Conservation (phyloP, 2,888 invertebrate genomes). For the Anthrax anthrax region DNA sequence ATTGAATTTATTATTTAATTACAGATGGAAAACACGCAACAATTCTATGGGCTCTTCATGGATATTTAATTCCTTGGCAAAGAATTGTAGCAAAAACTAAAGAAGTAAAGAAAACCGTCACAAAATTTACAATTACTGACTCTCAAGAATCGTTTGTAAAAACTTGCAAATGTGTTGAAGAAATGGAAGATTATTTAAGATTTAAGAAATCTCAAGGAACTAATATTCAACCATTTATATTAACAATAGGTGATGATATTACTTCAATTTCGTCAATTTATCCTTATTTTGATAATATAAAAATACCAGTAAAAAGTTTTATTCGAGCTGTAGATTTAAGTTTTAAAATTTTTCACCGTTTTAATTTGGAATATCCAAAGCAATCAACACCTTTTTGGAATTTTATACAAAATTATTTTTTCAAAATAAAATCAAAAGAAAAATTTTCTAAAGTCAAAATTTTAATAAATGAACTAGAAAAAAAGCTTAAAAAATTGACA, state of each 20-base stretch:
- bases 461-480: background rate
- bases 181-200: background rate
- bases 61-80: conserved; percentile 3
- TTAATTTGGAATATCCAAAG: conserved; percentile 1
- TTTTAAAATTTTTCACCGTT: background rate
- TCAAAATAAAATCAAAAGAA: background rate
- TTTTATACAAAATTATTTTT: conserved; percentile 1
- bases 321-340: conserved; percentile 1
- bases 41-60: conserved; percentile 1
- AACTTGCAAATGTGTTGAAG: background rate
- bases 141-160: background rate
- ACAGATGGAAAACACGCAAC: background rate
- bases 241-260: background rate
- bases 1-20: too few species aligned
- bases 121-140: background rate
- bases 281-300: background rate
- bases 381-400: background rate
- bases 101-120: background rate
- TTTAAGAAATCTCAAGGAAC: background rate
- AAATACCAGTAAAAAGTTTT: background rate
- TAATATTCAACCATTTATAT: conserved; percentile 1
- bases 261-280: background rate
- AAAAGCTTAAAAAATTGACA: too few species aligned
- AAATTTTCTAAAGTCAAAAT: background rate
- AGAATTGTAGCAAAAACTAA: background rate